phyloP scores from a whole-genome alignment of 2,888 invertebrate species.

The Allacma fusca region DNA sequence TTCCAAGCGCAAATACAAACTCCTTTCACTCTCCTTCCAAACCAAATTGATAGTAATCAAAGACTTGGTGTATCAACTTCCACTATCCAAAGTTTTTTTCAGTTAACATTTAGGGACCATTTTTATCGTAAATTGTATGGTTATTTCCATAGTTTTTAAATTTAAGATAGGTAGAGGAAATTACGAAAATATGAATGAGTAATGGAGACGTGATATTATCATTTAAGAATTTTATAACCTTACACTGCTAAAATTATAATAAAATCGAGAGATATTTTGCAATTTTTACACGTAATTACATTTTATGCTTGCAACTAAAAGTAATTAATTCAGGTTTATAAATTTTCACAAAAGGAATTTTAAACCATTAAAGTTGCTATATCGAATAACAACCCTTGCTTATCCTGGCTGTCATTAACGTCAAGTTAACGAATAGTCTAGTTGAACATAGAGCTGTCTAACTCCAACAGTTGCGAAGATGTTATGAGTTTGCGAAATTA shows the following conservation, averaged over 20 bases:
- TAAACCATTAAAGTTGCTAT: background rate
- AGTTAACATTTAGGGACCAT: no score
- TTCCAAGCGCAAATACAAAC: no score
- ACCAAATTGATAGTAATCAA: no score
- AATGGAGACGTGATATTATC: no score
- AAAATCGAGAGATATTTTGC: background rate
- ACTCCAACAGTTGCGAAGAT: slow-evolving; percentile 94
- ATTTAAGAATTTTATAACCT: no score
- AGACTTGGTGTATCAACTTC: no score
- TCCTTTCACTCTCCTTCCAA: no score
- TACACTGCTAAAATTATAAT: background rate
- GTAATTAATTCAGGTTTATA: background rate
- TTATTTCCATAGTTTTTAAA: no score
- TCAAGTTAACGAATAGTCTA: slow-evolving; percentile 87
- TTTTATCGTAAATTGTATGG: no score
- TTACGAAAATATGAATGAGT: no score
- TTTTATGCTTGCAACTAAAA: background rate
- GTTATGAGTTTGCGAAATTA: slow-evolving; percentile 89
- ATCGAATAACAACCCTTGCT: slow-evolving; percentile 2
- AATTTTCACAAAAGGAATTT: slow-evolving; percentile 7
- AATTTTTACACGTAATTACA: background rate
- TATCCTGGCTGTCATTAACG: background rate
- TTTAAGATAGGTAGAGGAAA: no score
- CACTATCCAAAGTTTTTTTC: no score
- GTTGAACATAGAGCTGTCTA: slow-evolving; percentile 88